Evolutionary conservation across 2,113 vertebrate species (phyloP).

Genomic region (Lepisosteus oculatus): DNA sequence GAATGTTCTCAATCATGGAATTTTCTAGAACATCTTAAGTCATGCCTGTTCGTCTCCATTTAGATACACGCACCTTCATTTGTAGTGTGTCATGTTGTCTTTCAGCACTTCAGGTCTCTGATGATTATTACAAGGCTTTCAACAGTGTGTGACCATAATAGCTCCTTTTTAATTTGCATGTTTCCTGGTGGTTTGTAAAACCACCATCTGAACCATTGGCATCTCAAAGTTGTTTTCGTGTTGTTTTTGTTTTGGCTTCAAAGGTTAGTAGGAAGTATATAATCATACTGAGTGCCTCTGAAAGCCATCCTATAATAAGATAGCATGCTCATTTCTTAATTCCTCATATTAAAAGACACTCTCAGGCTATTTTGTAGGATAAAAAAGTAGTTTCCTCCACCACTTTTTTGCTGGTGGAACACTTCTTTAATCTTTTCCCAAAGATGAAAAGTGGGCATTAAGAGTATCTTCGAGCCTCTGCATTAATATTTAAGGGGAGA

Average conservation of each 20-base stretch:
- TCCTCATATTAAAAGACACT: slow-evolving; percentile 52
- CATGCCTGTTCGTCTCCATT: slow-evolving; percentile 19
- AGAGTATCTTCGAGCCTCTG: not conserved
- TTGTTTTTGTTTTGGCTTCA: slow-evolving; percentile 53
- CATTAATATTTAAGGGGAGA: slow-evolving; percentile 6
- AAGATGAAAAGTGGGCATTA: not conserved
- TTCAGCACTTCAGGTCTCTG: slow-evolving; percentile 24
- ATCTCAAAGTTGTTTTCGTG: slow-evolving; percentile 36
- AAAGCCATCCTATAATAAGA: slow-evolving; percentile 54
- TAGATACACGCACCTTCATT: slow-evolving; percentile 30
- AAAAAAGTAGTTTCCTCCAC: slow-evolving; percentile 22
- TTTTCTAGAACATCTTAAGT: slow-evolving; percentile 14
- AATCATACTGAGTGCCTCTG: slow-evolving; percentile 37
- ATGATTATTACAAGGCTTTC: slow-evolving; percentile 20
- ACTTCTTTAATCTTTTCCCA: not conserved
- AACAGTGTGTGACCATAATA: slow-evolving; percentile 34
- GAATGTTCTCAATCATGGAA: slow-evolving; percentile 21
- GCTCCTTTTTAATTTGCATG: slow-evolving; percentile 43
- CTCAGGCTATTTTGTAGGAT: slow-evolving; percentile 28
- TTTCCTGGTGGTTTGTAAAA: slow-evolving; percentile 40
- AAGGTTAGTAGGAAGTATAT: slow-evolving; percentile 55
- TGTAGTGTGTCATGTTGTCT: slow-evolving; percentile 38
- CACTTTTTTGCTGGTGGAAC: not conserved
- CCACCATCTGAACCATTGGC: slow-evolving; percentile 27
- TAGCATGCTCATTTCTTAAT: slow-evolving; percentile 38